A percentile compares a stretch with the other conserved stretches of the same genome.
phyloP scores from a whole-genome alignment of 2,113 vertebrate genomes.

The Aldabrachelys gigantea region DNA sequence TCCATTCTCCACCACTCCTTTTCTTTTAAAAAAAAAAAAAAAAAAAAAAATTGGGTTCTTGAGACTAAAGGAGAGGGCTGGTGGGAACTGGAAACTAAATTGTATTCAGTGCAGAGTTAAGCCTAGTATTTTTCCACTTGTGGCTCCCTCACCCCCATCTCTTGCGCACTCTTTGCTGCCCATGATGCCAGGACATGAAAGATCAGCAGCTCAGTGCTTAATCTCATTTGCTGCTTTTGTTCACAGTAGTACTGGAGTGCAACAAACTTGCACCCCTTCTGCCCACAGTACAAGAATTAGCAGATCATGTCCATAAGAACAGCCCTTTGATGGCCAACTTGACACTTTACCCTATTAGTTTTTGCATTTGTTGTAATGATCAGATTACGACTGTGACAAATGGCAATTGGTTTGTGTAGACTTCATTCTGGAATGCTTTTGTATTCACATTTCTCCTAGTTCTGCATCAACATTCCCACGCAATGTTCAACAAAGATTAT shows the following conservation, averaged over 20 bases:
- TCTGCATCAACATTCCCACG: neutral
- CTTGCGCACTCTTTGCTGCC: neutral
- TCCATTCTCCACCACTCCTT: neutral
- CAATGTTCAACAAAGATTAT: neutral
- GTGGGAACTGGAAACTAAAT: neutral
- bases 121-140: neutral
- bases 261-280: neutral
- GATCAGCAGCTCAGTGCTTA: neutral
- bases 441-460: neutral
- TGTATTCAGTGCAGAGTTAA: neutral
- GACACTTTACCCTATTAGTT: rapidly evolving
- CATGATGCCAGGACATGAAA: neutral
- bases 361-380: rapidly evolving
- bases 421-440: neutral
- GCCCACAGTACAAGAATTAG: neutral
- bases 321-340: neutral
- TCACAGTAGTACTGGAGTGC: neutral
- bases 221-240: neutral
- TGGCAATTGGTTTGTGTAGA: rapidly evolving
- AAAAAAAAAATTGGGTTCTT: neutral
- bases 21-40: neutral
- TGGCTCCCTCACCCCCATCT: neutral
- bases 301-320: neutral
- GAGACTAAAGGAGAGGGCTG: neutral
- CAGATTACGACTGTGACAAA: rapidly evolving